Evolutionary conservation across 23 tunicate genomes (phyloP).

Genomic region (Clavelina lepadiformis): DNA sequence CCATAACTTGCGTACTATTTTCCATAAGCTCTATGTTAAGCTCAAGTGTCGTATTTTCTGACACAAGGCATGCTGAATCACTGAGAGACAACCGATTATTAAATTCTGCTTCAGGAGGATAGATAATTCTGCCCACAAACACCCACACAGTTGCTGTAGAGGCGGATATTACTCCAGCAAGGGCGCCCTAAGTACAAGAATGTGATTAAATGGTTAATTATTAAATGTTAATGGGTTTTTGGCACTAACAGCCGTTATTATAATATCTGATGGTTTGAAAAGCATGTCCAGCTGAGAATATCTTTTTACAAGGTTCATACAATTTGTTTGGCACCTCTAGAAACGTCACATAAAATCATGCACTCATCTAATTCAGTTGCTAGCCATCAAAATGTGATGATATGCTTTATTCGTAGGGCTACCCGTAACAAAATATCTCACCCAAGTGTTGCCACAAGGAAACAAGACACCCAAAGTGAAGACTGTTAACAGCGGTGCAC

Average conservation of each 20-base stretch:
- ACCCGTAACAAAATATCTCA: too few relatives aligned
- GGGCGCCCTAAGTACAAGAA: constrained; percentile 23
- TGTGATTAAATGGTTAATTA: too few relatives aligned
- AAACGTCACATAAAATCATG: too few relatives aligned
- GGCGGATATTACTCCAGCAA: constrained; percentile 15
- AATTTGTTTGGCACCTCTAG: too few relatives aligned
- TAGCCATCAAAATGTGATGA: too few relatives aligned
- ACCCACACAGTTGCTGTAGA: constrained; percentile 23
- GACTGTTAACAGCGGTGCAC: constrained; percentile 65
- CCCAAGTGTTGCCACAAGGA: constrained; percentile 60
- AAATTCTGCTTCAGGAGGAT: constrained; percentile 31
- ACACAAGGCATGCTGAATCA: neutral
- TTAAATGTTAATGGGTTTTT: too few relatives aligned
- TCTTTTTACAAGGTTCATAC: too few relatives aligned
- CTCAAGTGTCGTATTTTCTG: neutral
- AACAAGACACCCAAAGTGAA: constrained; percentile 58
- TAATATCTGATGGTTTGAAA: too few relatives aligned
- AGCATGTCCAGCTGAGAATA: too few relatives aligned
- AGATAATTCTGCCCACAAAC: constrained; percentile 17
- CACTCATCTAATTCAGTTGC: too few relatives aligned
- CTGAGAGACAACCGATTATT: constrained; percentile 3
- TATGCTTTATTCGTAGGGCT: too few relatives aligned
- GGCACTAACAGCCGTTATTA: too few relatives aligned
- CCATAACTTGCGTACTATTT: neutral
- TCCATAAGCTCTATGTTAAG: neutral